Base-by-base conservation (phyloP, 2,113 vertebrate species). In the Synchiropus splendidus region DNA sequence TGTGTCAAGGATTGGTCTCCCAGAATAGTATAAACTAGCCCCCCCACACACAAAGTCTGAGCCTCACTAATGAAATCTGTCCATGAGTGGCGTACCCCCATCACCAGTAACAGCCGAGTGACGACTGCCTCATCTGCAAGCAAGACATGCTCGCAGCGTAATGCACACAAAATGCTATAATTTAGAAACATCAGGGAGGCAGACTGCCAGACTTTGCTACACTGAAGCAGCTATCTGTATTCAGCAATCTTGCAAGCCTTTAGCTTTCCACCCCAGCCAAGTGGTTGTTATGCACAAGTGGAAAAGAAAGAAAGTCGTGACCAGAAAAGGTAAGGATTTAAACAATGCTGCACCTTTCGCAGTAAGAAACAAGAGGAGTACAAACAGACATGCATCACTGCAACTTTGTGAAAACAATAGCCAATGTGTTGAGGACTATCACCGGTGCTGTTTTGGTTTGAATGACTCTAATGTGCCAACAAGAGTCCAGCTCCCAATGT, bases 51-150 rank as follows among this genome's bases (percentile, higher is more conserved):
- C 21, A 27, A 27, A 27, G 21, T 8, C n/a, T n/a, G n/a, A n/a
- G 21, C 8, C 21, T 27, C 21, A 5, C 53, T 69, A 68, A 79
- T 77, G 68, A 66, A 75, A 75, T 62, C 54, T 43, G 53, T 43
- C 43, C 51, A 45, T 37, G 42, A 42, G 15, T 43, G 6, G 43
- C 30, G 32, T 36, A 39, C 34, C 44, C 64, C 51, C n/a, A n/a
- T n/a, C n/a, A n/a, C n/a, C n/a, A n/a, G n/a, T n/a, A n/a, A n/a
- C n/a, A n/a, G n/a, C n/a, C 38, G 12, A 45, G 37, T 48, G 52
- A 70, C 12, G 31, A 38, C 38, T 30, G 48, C n/a, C 32, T 42
- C 5, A 8, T 18, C 39, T 48, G 45, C 18, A 48, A 58, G 54
- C 33, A 40, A 13, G 39, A 30, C 39, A 10, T 10, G 52, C 21